These are phyloP conservation scores for Dione vanillae DNA, from an alignment of 2,888 invertebrate genomes.

Conservation along the genomic window DNA sequence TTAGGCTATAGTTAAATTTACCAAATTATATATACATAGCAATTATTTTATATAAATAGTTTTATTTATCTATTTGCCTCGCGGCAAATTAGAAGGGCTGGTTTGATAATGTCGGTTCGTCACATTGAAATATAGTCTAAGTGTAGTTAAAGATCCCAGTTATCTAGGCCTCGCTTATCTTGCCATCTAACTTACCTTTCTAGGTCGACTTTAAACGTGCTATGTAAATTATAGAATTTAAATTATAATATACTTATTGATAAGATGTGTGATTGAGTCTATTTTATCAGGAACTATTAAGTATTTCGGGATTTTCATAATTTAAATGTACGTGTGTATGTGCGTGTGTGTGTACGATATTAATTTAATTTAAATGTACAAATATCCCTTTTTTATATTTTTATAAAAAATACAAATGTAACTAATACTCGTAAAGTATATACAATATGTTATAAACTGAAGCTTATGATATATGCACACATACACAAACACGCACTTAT, in stretches of 20 bases:
- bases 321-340: too few relatives aligned
- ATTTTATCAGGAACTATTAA: too few relatives aligned
- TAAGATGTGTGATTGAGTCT: neutral
- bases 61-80: conserved; percentile 27
- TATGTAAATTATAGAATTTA: conserved; percentile 26
- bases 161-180: conserved; percentile 51
- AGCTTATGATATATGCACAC: too few relatives aligned
- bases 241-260: conserved; percentile 6
- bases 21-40: neutral
- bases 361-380: too few relatives aligned
- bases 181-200: conserved; percentile 47
- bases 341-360: too few relatives aligned
- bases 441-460: too few relatives aligned
- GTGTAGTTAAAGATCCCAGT: conserved; percentile 49
- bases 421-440: too few relatives aligned
- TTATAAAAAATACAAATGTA: too few relatives aligned
- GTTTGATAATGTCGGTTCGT: conserved; percentile 40
- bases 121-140: conserved; percentile 45
- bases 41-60: conserved; percentile 21
- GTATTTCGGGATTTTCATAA: too few relatives aligned
- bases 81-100: conserved; percentile 34
- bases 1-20: neutral
- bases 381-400: too few relatives aligned
- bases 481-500: too few relatives aligned
- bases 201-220: conserved; percentile 52